Conservation (phyloP, 2,888 invertebrate genomes). For the Julus scanicus region DNA sequence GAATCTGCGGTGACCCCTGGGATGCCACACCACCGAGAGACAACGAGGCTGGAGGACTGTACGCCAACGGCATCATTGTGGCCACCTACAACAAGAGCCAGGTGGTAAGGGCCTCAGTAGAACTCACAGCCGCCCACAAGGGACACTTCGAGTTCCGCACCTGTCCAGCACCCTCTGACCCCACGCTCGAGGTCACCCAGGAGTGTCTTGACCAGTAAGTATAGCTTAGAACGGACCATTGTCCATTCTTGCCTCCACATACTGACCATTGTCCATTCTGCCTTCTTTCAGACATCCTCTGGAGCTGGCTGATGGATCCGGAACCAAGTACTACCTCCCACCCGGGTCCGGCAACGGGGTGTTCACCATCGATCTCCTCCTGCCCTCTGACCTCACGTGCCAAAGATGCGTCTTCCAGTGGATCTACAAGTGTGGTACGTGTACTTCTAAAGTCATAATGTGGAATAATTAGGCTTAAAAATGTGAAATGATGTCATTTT, state of each 20-base stretch:
- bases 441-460: background rate
- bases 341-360: slow-evolving; percentile 52
- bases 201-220: slow-evolving; percentile 75
- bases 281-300: slow-evolving; percentile 71
- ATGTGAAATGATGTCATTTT: too few species aligned
- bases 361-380: slow-evolving; percentile 65
- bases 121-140: slow-evolving; percentile 88
- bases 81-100: slow-evolving; percentile 85
- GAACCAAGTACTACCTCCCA: slow-evolving; percentile 65
- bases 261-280: background rate
- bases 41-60: slow-evolving; percentile 84
- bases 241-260: background rate
- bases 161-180: slow-evolving; percentile 84
- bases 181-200: slow-evolving; percentile 76
- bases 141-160: slow-evolving; percentile 88
- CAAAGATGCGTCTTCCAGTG: slow-evolving; percentile 87
- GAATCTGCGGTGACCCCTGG: slow-evolving; percentile 88
- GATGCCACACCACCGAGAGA: slow-evolving; percentile 78
- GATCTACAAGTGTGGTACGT: slow-evolving; percentile 85
- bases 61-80: slow-evolving; percentile 85
- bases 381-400: slow-evolving; percentile 82
- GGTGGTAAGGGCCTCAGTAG: slow-evolving; percentile 77
- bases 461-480: too few species aligned
- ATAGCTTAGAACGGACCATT: background rate
- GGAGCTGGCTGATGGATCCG: slow-evolving; percentile 73